Conservation (phyloP, 2,888 invertebrate genomes). For the Nasonia oneida region DNA sequence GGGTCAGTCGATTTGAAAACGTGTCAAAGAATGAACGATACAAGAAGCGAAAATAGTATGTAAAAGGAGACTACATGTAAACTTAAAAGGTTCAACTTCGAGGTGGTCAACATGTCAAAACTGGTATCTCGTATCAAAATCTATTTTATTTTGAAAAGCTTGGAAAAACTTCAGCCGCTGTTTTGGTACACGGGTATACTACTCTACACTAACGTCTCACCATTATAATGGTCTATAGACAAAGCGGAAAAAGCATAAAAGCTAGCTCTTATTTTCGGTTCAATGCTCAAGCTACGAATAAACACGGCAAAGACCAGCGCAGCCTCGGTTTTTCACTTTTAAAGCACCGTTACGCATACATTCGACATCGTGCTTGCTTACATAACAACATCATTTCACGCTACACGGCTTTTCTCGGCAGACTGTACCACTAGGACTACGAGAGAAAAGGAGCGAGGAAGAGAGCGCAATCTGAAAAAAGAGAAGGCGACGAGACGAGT, state of each 20-base stretch:
- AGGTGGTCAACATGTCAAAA: no score
- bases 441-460: background rate
- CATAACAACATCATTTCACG: slow-evolving; percentile 6
- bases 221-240: no score
- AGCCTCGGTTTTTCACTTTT: background rate
- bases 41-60: no score
- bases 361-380: background rate
- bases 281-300: background rate
- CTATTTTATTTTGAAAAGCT: no score
- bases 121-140: no score
- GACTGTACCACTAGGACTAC: background rate
- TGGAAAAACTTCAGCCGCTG: no score
- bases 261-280: background rate
- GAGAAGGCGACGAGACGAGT: background rate
- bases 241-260: background rate
- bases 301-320: background rate
- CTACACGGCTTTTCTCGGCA: background rate
- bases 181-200: no score
- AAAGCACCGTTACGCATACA: background rate
- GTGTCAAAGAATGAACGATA: no score
- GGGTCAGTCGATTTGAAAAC: no score
- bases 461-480: background rate
- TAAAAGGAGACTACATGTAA: no score
- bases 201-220: no score
- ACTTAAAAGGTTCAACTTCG: no score